A percentile compares a stretch with the other conserved stretches of the same genome.
Conservation (phyloP, 2,797 vertebrate genomes). For the Myripristis jacobus region DNA sequence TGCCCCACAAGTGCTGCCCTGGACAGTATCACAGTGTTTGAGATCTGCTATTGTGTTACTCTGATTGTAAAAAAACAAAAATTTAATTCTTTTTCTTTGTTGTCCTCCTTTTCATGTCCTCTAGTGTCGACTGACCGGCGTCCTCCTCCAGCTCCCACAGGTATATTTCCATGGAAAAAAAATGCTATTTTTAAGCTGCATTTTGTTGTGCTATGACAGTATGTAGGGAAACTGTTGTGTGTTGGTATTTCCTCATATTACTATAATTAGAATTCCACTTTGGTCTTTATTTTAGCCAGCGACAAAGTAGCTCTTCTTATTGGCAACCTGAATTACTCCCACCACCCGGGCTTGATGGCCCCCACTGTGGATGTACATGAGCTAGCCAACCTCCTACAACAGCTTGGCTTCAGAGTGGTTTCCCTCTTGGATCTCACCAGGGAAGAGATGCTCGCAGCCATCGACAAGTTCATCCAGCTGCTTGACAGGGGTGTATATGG, state of each 20-base stretch:
- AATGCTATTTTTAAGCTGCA: conserved; percentile 11
- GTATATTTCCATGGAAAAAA: conserved; percentile 60
- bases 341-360: conserved; percentile 87
- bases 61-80: not conserved
- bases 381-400: conserved; percentile 85
- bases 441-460: conserved; percentile 85
- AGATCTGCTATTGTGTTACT: not conserved
- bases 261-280: conserved; percentile 22
- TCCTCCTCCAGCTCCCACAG: conserved; percentile 64
- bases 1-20: not conserved
- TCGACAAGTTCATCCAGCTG: conserved; percentile 87
- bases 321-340: conserved; percentile 88
- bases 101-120: conserved; percentile 24
- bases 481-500: conserved; percentile 89
- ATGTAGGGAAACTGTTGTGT: not conserved
- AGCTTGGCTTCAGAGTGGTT: conserved; percentile 88
- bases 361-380: conserved; percentile 89
- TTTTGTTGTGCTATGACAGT: not conserved
- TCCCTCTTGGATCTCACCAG: conserved; percentile 90
- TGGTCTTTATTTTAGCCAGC: conserved; percentile 78
- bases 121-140: conserved; percentile 56
- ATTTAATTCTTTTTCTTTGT: conserved; percentile 26
- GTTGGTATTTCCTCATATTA: conserved; percentile 1
- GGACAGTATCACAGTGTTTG: not conserved
- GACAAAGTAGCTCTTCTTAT: conserved; percentile 92